Base-by-base conservation (phyloP, 92 coral and sea anemone species). In the Virgularia gustaviana region DNA sequence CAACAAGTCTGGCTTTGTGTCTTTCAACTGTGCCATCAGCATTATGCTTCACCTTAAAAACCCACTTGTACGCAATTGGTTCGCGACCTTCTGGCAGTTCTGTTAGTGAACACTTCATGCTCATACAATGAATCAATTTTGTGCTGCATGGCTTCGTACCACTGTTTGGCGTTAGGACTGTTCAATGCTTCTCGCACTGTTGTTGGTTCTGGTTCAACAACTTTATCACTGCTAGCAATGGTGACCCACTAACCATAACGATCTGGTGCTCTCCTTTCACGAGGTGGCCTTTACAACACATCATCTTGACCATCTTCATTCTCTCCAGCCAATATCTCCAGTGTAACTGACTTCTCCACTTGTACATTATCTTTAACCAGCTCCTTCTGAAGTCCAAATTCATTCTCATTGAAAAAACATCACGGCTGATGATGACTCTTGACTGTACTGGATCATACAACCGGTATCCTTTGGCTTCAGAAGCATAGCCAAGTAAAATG, bases 1-100 rank as follows among this genome's bases (percentile, higher is more conserved):
- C 89, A 43, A 85, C 86, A 63, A 85, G 78, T 71, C 86, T 76
- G 27, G 83, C 80, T 57, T 85, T 85, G 16, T 63, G 55, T 29
- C 82, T 63, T 27, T 81, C 90, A n/a, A 79, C 72, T 23, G 84
- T 64, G 57, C 84, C 84, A 74, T 84, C 78, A 72, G 81, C 84
- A 78, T 84, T 65, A 36, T 65, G 71, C 80, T 84, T 84, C 4
- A 84, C 75, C 18, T 43, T 49, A 66, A 77, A 85, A 28, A 85
- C 82, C 90, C 81, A 85, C 44, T 76, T 75, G 68, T 80, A 52
- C 71, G 86, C 83, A 49, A 76, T 41, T 49, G 83, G 83, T 63
- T 73, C 77, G 42, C 81, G 38, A 19, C 81, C 84, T 25, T 76
- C 52, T 4, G 77, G 89, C 38, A 76, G 65, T 65, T 79, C 78